A percentile compares a stretch with the other conserved stretches of the same genome.
Conservation (phyloP, 2,888 invertebrate species). For the Rhamnusium bicolor region DNA sequence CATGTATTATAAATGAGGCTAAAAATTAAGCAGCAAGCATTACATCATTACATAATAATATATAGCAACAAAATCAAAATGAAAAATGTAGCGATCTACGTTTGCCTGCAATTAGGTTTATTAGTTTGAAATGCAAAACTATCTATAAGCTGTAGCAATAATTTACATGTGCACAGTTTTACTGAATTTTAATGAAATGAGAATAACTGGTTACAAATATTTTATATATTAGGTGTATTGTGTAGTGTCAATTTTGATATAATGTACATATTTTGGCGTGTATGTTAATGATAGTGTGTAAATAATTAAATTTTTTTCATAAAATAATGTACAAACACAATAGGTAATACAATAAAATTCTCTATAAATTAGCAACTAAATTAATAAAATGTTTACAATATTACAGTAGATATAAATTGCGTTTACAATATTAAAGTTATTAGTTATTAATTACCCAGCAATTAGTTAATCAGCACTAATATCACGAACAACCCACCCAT, state of each 20-base stretch:
- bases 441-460: too few relatives aligned
- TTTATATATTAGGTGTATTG: background rate
- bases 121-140: slow-evolving; percentile 3
- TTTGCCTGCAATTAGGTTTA: background rate
- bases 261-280: background rate
- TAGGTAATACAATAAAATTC: too few relatives aligned
- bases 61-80: too few relatives aligned
- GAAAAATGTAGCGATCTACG: background rate
- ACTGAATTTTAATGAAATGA: background rate
- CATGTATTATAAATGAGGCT: background rate
- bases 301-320: background rate
- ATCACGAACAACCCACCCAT: too few relatives aligned
- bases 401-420: too few relatives aligned
- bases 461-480: too few relatives aligned
- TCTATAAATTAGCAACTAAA: background rate
- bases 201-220: slow-evolving; percentile 7
- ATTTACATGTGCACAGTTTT: background rate
- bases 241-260: slow-evolving; percentile 13
- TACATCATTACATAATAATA: background rate
- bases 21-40: background rate
- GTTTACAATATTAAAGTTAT: too few relatives aligned
- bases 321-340: background rate
- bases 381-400: background rate
- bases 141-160: background rate
- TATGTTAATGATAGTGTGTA: background rate